These are phyloP conservation scores for Sicus ferrugineus DNA, from an alignment of 2,888 invertebrate species.

Conservation along the genomic window DNA sequence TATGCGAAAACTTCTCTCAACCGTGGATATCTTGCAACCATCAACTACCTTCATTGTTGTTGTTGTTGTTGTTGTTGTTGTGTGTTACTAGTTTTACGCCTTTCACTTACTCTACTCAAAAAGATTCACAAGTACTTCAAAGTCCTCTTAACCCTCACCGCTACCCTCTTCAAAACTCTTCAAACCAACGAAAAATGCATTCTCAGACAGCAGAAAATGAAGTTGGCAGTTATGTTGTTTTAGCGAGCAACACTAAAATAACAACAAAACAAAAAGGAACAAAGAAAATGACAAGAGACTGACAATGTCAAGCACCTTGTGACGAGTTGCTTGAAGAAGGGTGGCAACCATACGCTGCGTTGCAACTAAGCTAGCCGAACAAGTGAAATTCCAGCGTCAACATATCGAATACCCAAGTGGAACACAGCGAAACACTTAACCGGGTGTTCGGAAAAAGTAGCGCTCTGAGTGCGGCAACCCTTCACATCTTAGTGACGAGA, in stretches of 20 bases:
- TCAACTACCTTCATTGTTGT: background rate
- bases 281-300: background rate
- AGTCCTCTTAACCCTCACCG: background rate
- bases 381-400: background rate
- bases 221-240: conserved; percentile 15
- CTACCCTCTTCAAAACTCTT: background rate
- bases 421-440: background rate
- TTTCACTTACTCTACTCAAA: conserved; percentile 1
- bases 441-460: background rate
- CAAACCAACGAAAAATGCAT: background rate
- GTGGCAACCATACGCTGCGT: background rate
- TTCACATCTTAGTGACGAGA: background rate
- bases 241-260: background rate
- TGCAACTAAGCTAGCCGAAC: background rate
- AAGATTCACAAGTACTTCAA: background rate
- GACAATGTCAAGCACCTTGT: background rate
- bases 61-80: conserved; percentile 4
- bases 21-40: conserved; percentile 18
- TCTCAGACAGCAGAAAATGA: conserved; percentile 6
- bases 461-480: background rate
- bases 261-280: no score
- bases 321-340: background rate
- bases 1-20: conserved; percentile 15
- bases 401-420: background rate
- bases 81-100: conserved; percentile 16